Conservation (phyloP, 2,113 vertebrate genomes). For the Arothron firmamentum region DNA sequence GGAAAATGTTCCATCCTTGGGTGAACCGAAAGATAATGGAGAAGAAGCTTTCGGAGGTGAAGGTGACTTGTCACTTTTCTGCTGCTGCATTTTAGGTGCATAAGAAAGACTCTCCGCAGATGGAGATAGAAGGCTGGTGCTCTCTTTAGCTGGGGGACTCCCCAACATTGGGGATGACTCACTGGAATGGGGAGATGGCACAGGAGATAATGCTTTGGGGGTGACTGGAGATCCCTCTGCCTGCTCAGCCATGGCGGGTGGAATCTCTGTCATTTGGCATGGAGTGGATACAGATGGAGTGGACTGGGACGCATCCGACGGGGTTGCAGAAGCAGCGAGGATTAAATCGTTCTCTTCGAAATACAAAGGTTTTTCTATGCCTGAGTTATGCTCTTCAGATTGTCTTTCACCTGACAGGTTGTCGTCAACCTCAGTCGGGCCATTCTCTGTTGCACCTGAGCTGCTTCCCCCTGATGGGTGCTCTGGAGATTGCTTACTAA, state of each 20-base stretch:
- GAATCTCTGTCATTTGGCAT: conserved; percentile 78
- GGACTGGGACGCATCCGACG: conserved; percentile 90
- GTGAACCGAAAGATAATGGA: conserved; percentile 38
- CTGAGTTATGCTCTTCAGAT: conserved; percentile 65
- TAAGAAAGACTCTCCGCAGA: conserved; percentile 20
- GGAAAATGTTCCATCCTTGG: conserved; percentile 39
- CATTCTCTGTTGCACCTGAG: conserved; percentile 88
- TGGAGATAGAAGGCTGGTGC: conserved; percentile 40
- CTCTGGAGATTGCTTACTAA: conserved; percentile 92
- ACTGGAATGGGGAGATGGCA: conserved; percentile 80
- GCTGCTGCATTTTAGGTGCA: conserved; percentile 32
- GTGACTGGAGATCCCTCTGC: conserved; percentile 63
- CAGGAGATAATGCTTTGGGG: conserved; percentile 78
- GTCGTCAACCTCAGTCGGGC: conserved; percentile 91
- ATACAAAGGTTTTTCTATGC: conserved; percentile 75
- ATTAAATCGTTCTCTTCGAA: conserved; percentile 82
- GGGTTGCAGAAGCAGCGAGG: conserved; percentile 82
- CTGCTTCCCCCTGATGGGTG: conserved; percentile 72
- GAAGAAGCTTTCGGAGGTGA: conserved; percentile 57
- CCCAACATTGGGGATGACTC: conserved; percentile 64
- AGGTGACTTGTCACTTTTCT: conserved; percentile 46
- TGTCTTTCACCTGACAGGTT: conserved; percentile 82
- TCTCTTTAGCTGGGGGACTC: conserved; percentile 35
- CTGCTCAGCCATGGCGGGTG: conserved; percentile 39
- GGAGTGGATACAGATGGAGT: conserved; percentile 90